Conservation (phyloP, 1,140 invertebrate genomes). For the Helicoverpa zea region DNA sequence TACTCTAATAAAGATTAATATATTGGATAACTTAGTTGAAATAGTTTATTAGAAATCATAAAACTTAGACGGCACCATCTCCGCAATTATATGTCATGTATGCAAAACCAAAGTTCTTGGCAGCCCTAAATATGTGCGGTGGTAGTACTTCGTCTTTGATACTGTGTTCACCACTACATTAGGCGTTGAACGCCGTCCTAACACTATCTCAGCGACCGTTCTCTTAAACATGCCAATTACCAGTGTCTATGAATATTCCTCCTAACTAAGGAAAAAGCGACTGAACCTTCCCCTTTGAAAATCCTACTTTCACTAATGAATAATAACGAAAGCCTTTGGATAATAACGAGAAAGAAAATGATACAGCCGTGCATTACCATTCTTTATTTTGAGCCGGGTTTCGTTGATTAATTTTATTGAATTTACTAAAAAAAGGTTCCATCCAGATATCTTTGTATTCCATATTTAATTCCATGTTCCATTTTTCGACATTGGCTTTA, state of each 20-base stretch:
- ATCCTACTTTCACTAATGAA: neutral
- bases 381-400: neutral
- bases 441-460: neutral
- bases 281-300: neutral
- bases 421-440: neutral
- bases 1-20: no score
- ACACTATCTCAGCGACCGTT: neutral
- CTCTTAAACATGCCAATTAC: conserved; percentile 17
- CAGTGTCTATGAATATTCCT: neutral
- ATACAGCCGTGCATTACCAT: neutral
- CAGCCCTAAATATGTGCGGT: no score
- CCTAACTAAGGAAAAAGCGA: neutral
- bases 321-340: neutral
- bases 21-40: no score
- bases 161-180: no score
- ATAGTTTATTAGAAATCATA: no score
- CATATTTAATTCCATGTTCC: neutral
- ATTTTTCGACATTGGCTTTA: conserved; percentile 1
- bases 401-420: neutral
- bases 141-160: no score
- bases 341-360: conserved; percentile 6
- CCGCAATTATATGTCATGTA: no score
- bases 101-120: no score
- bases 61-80: no score
- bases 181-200: no score